Evolutionary conservation across 2,797 vertebrate species (phyloP).

Genomic region (Apogon hyalosoma): DNA sequence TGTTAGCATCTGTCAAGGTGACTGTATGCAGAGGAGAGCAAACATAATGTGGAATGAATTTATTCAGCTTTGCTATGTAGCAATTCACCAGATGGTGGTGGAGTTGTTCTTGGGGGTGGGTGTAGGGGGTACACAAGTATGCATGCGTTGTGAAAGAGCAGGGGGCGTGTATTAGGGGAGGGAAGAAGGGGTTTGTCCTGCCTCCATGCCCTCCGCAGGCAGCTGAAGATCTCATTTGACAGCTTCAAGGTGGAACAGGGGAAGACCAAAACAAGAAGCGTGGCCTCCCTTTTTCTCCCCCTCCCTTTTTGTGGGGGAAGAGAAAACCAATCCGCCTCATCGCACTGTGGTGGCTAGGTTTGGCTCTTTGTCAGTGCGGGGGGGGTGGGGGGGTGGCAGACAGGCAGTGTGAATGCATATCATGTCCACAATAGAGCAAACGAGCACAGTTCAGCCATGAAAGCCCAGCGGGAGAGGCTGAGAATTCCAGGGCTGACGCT

Average conservation of each 20-base stretch:
- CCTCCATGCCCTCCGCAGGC: constrained; percentile 79
- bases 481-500: constrained; percentile 99
- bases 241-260: constrained; percentile 89
- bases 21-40: constrained; percentile 41
- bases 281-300: constrained; percentile 40
- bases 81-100: constrained; percentile 72
- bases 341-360: constrained; percentile 88
- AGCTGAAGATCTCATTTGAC: constrained; percentile 86
- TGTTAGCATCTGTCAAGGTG: constrained; percentile 62
- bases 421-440: constrained; percentile 95
- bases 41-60: constrained; percentile 42
- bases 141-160: constrained; percentile 55
- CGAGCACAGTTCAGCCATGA: constrained; percentile 92
- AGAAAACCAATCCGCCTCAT: constrained; percentile 80
- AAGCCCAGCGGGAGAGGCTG: constrained; percentile 99
- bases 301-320: constrained; percentile 41
- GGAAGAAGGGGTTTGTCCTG: constrained; percentile 79
- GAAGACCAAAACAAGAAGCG: constrained; percentile 86
- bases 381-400: constrained; percentile 81
- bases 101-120: constrained; percentile 33
- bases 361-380: constrained; percentile 91
- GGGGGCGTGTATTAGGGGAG: constrained; percentile 77
- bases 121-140: constrained; percentile 47
- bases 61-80: constrained; percentile 62
- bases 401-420: constrained; percentile 88